Conservation (phyloP, 2,113 vertebrate species). For the Semnornis frantzii region DNA sequence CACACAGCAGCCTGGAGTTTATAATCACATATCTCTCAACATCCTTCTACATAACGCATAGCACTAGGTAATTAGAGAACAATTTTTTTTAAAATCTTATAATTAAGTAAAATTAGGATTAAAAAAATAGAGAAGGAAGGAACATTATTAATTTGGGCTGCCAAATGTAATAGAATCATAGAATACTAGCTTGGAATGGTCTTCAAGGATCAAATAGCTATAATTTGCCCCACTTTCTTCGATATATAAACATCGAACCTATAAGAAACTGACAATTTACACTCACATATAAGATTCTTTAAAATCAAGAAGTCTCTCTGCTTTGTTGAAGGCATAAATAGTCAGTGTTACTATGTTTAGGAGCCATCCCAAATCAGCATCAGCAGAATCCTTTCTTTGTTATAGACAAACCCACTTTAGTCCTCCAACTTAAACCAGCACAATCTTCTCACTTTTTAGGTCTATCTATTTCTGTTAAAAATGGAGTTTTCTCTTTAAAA, state of each 20-base stretch:
- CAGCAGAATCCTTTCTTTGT: background rate
- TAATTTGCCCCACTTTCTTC: background rate
- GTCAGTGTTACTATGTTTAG: background rate
- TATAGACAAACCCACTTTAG: background rate
- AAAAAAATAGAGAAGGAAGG: background rate
- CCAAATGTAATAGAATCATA: background rate
- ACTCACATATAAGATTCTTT: background rate
- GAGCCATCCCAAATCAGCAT: background rate
- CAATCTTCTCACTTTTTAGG: background rate
- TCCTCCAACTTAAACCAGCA: background rate
- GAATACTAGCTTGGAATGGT: background rate
- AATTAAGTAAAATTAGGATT: constrained; percentile 5
- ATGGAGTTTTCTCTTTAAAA: background rate
- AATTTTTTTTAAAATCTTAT: background rate
- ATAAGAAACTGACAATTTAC: background rate
- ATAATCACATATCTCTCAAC: constrained; percentile 44
- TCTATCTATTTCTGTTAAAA: background rate
- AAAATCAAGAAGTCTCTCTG: background rate
- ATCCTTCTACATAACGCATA: background rate
- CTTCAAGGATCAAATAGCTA: background rate
- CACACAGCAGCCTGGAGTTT: constrained; percentile 26
- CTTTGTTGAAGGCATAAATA: background rate
- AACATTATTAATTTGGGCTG: background rate
- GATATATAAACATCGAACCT: background rate
- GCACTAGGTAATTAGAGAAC: constrained; percentile 7